Percentiles rank a stretch among this genome's conserved stretches.
phyloP scores from a whole-genome alignment of 2,797 vertebrate species.

The Crypturellus tataupa region DNA sequence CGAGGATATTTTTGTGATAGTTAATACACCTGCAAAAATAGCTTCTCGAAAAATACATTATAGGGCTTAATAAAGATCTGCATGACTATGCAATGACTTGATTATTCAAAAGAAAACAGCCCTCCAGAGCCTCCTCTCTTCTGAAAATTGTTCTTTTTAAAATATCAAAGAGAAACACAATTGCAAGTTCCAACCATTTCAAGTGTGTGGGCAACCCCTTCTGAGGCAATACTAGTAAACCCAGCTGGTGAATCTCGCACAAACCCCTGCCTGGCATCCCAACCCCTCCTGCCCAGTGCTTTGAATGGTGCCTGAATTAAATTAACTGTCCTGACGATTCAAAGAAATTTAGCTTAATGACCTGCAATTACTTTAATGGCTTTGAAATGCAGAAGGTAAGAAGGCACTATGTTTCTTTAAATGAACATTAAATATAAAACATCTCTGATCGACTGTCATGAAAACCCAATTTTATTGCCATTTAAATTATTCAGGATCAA shows the following conservation, averaged over 20 bases:
- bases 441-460: constrained; percentile 80
- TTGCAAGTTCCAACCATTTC: not conserved
- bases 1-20: not conserved
- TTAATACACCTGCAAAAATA: not conserved
- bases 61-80: not conserved
- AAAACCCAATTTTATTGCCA: constrained; percentile 82
- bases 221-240: not conserved
- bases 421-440: constrained; percentile 83
- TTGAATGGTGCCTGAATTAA: constrained; percentile 70
- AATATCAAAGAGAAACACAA: not conserved
- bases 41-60: not conserved
- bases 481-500: constrained; percentile 86
- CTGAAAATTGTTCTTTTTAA: not conserved
- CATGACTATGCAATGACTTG: not conserved
- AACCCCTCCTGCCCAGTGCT: constrained; percentile 17
- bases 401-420: constrained; percentile 77
- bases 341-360: constrained; percentile 81
- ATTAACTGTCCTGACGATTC: constrained; percentile 77
- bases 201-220: not conserved
- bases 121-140: not conserved
- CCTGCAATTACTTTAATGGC: constrained; percentile 80
- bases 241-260: not conserved
- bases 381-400: constrained; percentile 81
- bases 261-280: constrained; percentile 27
- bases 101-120: not conserved